phyloP scores from a whole-genome alignment of 35 echinoderm and acorn worm genomes.

The Chiridota heheva region DNA sequence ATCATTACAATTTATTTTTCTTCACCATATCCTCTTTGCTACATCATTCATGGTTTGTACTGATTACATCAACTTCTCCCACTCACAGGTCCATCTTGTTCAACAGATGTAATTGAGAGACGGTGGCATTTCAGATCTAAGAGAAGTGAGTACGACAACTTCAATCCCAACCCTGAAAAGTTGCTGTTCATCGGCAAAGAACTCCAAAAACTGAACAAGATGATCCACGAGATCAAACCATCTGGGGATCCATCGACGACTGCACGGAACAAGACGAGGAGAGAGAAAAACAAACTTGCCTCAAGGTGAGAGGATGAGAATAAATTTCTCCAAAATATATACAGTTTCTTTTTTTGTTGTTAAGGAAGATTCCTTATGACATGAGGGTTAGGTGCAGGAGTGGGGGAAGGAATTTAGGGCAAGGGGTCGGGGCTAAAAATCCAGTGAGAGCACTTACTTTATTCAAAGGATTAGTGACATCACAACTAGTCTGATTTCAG shows the following conservation, averaged over 20 bases:
- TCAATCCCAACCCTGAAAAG: slow-evolving; percentile 85
- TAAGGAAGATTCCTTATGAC: slow-evolving; percentile 1
- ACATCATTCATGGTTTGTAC: no score
- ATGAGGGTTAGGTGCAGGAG: no score
- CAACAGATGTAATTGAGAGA: no score
- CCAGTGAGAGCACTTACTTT: no score
- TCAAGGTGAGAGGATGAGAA: slow-evolving; percentile 64
- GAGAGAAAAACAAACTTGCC: slow-evolving; percentile 95
- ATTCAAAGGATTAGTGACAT: no score
- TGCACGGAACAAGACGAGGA: slow-evolving; percentile 75
- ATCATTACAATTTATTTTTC: no score
- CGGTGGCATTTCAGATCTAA: slow-evolving; percentile 57
- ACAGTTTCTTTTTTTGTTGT: neutral
- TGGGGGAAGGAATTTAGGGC: no score
- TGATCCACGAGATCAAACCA: slow-evolving; percentile 76
- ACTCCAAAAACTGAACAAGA: slow-evolving; percentile 88
- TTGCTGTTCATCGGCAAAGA: slow-evolving; percentile 89
- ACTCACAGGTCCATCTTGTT: no score
- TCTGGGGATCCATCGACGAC: slow-evolving; percentile 51
- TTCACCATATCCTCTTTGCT: no score
- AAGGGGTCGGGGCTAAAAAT: no score
- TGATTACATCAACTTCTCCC: no score
- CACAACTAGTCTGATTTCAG: no score
- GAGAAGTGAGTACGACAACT: slow-evolving; percentile 90
- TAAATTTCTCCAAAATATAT: neutral